Conservation (phyloP, 2,888 invertebrate genomes). For the Ganaspis brasiliensis region DNA sequence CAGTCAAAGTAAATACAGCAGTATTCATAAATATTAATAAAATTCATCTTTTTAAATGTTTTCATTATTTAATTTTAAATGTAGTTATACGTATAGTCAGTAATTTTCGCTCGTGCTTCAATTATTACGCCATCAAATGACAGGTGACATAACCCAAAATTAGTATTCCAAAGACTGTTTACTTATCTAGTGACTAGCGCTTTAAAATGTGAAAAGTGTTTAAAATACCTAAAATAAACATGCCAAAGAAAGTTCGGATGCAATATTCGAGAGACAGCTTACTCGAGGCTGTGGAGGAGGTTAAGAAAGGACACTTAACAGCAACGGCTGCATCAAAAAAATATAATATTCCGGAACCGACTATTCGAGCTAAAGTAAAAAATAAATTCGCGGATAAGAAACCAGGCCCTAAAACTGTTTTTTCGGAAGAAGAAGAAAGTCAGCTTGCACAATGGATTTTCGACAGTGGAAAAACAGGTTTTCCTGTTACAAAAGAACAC, state of each 20-base stretch:
- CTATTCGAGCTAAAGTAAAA: conserved; percentile 23
- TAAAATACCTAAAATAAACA: background rate
- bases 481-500: conserved; percentile 64
- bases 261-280: conserved; percentile 12
- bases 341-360: conserved; percentile 7
- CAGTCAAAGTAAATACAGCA: too few species aligned
- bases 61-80: background rate
- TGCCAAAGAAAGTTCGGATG: conserved; percentile 1
- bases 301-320: background rate
- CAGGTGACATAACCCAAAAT: too few species aligned
- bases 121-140: too few species aligned
- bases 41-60: too few species aligned
- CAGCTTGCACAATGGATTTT: background rate
- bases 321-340: conserved; percentile 1
- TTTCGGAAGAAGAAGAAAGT: background rate
- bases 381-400: conserved; percentile 14
- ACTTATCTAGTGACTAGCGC: too few species aligned
- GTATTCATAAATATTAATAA: too few species aligned
- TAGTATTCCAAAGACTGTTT: too few species aligned
- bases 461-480: conserved; percentile 27
- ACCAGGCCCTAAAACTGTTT: conserved; percentile 3
- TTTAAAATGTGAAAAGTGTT: too few species aligned
- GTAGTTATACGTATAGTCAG: too few species aligned
- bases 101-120: too few species aligned
- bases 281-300: conserved; percentile 4